Evolutionary conservation across 2,888 invertebrate genomes (phyloP).

Genomic region (Lissocephala sabroskyi): DNA sequence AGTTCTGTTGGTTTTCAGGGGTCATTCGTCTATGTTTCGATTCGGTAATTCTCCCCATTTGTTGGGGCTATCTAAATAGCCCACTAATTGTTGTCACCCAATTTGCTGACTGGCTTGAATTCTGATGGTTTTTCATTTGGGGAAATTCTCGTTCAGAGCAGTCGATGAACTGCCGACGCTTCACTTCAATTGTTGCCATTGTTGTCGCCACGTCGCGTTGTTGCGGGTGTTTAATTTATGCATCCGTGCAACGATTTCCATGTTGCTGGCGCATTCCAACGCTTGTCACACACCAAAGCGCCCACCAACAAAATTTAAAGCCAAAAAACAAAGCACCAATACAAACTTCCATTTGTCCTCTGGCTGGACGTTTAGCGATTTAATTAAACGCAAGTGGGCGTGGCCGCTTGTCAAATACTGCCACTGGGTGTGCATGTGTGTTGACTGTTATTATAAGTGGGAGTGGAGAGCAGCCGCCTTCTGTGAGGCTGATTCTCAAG

Average conservation of each 20-base stretch:
- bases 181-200: too few species aligned
- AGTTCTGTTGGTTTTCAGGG: too few species aligned
- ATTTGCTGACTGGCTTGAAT: too few species aligned
- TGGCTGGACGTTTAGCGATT: constrained; percentile 49
- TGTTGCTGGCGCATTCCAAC: constrained; percentile 6
- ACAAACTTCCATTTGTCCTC: too few species aligned
- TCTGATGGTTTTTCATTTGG: too few species aligned
- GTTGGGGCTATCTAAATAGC: too few species aligned
- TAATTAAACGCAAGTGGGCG: constrained; percentile 55
- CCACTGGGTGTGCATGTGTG: constrained; percentile 1
- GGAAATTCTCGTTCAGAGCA: too few species aligned
- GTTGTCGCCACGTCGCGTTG: constrained; percentile 9
- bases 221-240: constrained; percentile 11
- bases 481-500: constrained; percentile 31
- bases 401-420: constrained; percentile 20
- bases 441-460: background rate
- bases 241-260: constrained; percentile 5
- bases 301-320: constrained; percentile 4
- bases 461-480: constrained; percentile 19
- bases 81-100: too few species aligned
- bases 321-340: constrained; percentile 21
- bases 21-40: too few species aligned
- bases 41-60: too few species aligned
- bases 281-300: constrained; percentile 8
- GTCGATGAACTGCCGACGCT: too few species aligned